Conservation (phyloP, 2,888 invertebrate species). For the Temnothorax ravouxi region DNA sequence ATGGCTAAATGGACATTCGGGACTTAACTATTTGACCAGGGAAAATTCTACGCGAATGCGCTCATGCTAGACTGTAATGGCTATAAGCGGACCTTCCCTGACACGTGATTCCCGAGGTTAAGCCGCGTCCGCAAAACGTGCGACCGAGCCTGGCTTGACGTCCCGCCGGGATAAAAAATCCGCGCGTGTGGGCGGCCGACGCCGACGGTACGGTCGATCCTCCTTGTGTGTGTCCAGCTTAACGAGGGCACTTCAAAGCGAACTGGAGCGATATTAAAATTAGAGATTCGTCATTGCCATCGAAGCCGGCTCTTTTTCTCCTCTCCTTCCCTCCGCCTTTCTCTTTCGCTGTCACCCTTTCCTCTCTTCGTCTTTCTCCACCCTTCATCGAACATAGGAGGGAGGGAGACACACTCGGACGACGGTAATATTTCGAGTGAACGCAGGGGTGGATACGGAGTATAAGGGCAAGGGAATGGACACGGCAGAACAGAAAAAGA, state of each 20-base stretch:
- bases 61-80: slow-evolving; percentile 43
- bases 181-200: slow-evolving; percentile 64
- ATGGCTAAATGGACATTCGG: background rate
- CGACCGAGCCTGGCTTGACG: slow-evolving; percentile 51
- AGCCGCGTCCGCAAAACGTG: slow-evolving; percentile 71
- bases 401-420: slow-evolving; percentile 70
- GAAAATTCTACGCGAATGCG: slow-evolving; percentile 22
- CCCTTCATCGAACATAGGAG: slow-evolving; percentile 60
- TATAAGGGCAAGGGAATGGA: slow-evolving; percentile 54
- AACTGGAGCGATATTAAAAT: slow-evolving; percentile 82
- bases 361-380: slow-evolving; percentile 47
- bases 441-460: slow-evolving; percentile 65
- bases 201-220: slow-evolving; percentile 64
- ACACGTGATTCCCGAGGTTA: slow-evolving; percentile 70
- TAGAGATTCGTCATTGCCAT: slow-evolving; percentile 80
- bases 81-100: slow-evolving; percentile 42
- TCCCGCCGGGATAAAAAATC: slow-evolving; percentile 70
- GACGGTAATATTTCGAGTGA: slow-evolving; percentile 80
- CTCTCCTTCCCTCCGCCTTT: background rate
- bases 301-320: slow-evolving; percentile 50
- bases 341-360: slow-evolving; percentile 33
- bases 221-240: slow-evolving; percentile 73
- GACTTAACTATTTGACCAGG: slow-evolving; percentile 12
- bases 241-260: slow-evolving; percentile 81
- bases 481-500: slow-evolving; percentile 60